These are phyloP conservation scores for Cephus sareptanus DNA, from an alignment of 2,888 invertebrate species.

Conservation along the genomic window DNA sequence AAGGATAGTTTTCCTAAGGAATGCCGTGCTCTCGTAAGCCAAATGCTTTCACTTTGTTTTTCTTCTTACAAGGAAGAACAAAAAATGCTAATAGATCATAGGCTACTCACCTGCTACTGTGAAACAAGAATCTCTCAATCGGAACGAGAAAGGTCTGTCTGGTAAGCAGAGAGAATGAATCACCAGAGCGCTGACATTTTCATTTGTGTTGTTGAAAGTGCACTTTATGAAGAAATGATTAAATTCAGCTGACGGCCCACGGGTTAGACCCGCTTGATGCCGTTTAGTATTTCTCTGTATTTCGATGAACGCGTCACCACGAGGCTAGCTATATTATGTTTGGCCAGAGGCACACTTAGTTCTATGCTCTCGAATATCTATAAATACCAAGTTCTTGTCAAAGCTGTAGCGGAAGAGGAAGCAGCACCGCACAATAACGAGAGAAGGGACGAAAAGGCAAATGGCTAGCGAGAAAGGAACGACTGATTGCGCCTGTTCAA, in stretches of 20 bases:
- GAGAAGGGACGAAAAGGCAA: constrained; percentile 33
- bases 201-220: constrained; percentile 12
- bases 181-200: constrained; percentile 55
- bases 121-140: constrained; percentile 29
- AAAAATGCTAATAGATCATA: too few relatives aligned
- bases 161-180: constrained; percentile 38
- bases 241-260: too few relatives aligned
- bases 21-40: too few relatives aligned
- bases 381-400: constrained; percentile 36
- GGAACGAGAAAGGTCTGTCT: constrained; percentile 6
- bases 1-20: too few relatives aligned
- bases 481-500: constrained; percentile 1
- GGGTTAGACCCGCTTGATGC: too few relatives aligned
- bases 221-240: neutral
- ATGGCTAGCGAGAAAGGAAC: constrained; percentile 7
- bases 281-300: too few relatives aligned
- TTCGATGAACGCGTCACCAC: too few relatives aligned
- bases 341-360: neutral
- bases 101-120: constrained; percentile 34
- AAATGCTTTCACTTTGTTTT: too few relatives aligned
- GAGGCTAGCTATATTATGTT: neutral
- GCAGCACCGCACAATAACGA: constrained; percentile 32
- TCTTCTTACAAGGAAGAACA: too few relatives aligned
- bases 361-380: constrained; percentile 10
- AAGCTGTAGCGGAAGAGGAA: constrained; percentile 35